Percentiles rank a stretch among this genome's conserved stretches.
Evolutionary conservation across 2,797 vertebrate species (phyloP).

Genomic region (Silurus lanzhouensis): DNA sequence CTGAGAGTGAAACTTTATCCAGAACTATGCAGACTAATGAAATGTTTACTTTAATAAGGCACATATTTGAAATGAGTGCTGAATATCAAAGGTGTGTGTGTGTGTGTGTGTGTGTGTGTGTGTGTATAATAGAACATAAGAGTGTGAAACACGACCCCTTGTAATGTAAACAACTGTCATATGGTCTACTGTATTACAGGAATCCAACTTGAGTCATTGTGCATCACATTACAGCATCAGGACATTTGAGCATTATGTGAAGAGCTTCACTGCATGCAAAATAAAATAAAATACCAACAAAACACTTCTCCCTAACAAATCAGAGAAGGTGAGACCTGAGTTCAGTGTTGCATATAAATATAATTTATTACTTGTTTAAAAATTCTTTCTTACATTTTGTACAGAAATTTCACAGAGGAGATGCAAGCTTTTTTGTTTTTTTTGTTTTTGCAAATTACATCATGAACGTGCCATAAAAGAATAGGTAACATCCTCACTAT

Average conservation of each 20-base stretch:
- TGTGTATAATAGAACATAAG: not conserved
- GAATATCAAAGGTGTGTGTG: conserved; percentile 13
- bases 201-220: not conserved
- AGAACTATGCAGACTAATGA: not conserved
- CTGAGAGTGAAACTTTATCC: not conserved
- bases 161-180: conserved; percentile 15
- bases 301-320: conserved; percentile 6
- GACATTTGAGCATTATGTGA: not conserved
- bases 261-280: too few species aligned
- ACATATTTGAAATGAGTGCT: conserved; percentile 19
- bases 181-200: conserved; percentile 13
- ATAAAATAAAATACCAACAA: not conserved
- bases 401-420: conserved; percentile 91
- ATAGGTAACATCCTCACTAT: conserved; percentile 83
- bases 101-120: not conserved
- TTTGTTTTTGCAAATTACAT: conserved; percentile 76
- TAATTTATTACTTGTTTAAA: conserved; percentile 99
- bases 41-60: conserved; percentile 12
- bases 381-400: conserved; percentile 99
- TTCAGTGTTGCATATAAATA: conserved; percentile 98
- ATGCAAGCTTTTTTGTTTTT: conserved; percentile 79
- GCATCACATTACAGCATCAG: not conserved
- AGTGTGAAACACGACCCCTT: conserved; percentile 2
- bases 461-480: conserved; percentile 69
- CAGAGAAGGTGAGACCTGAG: conserved; percentile 13